Evolutionary conservation across 2,113 vertebrate species (phyloP), one percentile per base, ranked within the genome.

Genomic region (Gobio gobio): DNA sequence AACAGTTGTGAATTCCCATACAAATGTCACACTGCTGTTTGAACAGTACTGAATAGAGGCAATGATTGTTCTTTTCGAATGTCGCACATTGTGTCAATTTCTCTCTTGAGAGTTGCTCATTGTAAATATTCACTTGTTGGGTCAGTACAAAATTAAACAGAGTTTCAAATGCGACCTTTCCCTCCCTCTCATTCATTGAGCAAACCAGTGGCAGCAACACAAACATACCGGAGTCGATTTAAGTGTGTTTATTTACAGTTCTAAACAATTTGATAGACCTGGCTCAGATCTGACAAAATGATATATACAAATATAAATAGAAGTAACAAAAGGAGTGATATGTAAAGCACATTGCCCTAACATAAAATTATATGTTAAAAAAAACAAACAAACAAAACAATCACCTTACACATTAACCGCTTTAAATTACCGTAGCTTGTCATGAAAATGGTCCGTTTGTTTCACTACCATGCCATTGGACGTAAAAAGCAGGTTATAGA

Each of bases 181-280:
- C 10, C 16, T 54, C 56, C 22, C 36, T 85, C 9, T 22, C 16
- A 58, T 29, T 24, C 78, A 73, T 73, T 14, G 86, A 83, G 49
- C 75, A 87, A 78, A 85, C 36, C 63, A 88, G 43, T 81, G 72
- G 24, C 40, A 24, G 40, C 13, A 49, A 26, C 70, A 24, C 33
- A 85, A 82, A 83, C 64, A 85, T 22, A 78, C n/a, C 18, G 70
- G 26, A 66, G 73, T 64, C 86, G 88, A 82, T 91, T 92, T 54
- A 88, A 91, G 91, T 26, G 83, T 90, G 85, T 95, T 94, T 94
- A 94, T 94, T 95, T 88, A 93, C 89, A 93, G 88, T 92, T 91
- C 86, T 92, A 90, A 93, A 89, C 88, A 93, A 86, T 85, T 88
- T 85, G 83, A 89, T 86, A 91, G 81, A 93, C 90, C 88, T 87